Conservation (phyloP, 2,113 vertebrate genomes). For the Chloropsis hardwickii region DNA sequence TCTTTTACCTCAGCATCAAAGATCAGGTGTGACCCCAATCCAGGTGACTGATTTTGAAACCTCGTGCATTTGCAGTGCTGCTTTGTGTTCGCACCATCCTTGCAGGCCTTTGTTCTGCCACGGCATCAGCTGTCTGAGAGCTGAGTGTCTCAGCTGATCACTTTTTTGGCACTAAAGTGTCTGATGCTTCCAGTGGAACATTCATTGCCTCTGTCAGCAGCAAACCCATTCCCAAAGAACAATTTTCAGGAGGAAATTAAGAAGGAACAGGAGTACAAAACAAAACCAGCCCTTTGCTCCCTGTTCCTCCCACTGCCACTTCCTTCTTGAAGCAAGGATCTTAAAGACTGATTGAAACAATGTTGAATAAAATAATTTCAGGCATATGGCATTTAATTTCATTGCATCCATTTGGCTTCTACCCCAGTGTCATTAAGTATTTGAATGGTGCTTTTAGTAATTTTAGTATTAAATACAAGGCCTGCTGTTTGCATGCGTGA, state of each 20-base stretch:
- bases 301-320: fast-evolving
- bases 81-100: background rate
- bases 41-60: background rate
- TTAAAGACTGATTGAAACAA: background rate
- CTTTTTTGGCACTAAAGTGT: background rate
- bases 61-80: fast-evolving
- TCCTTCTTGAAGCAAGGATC: background rate
- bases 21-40: background rate
- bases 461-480: background rate
- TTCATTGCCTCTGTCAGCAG: background rate
- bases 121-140: background rate
- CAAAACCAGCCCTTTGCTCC: background rate
- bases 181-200: background rate
- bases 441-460: background rate
- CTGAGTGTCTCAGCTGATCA: background rate
- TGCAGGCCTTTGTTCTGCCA: fast-evolving
- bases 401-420: background rate
- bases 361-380: background rate
- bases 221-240: background rate
- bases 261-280: background rate
- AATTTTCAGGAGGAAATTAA: background rate
- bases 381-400: background rate
- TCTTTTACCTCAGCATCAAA: background rate
- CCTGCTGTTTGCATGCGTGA: background rate
- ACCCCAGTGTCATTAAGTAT: background rate